These are phyloP conservation scores for Lissonota sp. DNA, from an alignment of 2,888 invertebrate genomes.

Conservation along the genomic window DNA sequence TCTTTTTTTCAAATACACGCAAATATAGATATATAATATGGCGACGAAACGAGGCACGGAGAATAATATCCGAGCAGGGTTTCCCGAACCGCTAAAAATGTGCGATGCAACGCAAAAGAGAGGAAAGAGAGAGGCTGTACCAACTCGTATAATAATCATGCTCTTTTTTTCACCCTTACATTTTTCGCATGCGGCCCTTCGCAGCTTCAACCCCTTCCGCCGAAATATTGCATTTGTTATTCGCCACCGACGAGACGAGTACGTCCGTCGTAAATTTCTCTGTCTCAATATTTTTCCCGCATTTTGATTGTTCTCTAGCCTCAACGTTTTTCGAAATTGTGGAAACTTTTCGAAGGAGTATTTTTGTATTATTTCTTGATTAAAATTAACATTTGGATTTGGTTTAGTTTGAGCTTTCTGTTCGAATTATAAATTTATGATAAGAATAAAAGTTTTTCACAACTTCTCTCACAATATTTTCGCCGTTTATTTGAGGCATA, in stretches of 20 bases:
- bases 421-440: conserved; percentile 52
- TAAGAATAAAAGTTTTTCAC: conserved; percentile 6
- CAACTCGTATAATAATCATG: conserved; percentile 14
- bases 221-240: conserved; percentile 75
- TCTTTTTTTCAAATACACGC: conserved; percentile 27
- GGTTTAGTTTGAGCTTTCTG: no score
- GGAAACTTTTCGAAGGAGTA: no score
- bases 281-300: no score
- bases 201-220: conserved; percentile 15
- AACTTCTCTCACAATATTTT: no score
- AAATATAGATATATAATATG: neutral
- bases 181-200: conserved; percentile 45
- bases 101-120: conserved; percentile 55
- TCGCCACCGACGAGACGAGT: conserved; percentile 57
- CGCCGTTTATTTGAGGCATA: no score
- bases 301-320: no score
- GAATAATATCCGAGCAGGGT: conserved; percentile 55
- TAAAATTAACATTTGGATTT: no score
- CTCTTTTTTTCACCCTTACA: conserved; percentile 43
- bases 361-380: no score
- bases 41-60: conserved; percentile 32
- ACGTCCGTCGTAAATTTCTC: no score
- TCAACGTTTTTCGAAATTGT: no score
- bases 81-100: conserved; percentile 43
- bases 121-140: neutral